Conservation (phyloP, 2,113 vertebrate species). For the Lota lota region DNA sequence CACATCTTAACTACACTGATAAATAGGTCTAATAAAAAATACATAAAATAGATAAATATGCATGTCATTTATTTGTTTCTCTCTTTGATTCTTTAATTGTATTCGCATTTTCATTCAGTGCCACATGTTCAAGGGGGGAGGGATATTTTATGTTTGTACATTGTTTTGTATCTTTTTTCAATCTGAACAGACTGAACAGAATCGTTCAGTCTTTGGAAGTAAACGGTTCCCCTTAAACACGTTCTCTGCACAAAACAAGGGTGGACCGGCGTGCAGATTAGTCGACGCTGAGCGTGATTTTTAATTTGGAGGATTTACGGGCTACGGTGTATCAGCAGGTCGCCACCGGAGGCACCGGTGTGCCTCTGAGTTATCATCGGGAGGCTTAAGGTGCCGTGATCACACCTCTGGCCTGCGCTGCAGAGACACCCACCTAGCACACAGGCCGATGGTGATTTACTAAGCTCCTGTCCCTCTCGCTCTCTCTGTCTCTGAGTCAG, state of each 20-base stretch:
- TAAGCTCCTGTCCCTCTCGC: background rate
- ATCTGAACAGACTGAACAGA: background rate
- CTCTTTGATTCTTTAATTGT: no score
- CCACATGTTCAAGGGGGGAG: no score
- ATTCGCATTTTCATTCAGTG: no score
- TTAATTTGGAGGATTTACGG: background rate
- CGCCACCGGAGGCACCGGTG: background rate
- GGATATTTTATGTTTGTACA: no score
- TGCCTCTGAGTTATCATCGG: conserved; percentile 6
- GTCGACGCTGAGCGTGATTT: background rate
- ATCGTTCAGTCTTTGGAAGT: no score
- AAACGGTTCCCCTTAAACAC: no score
- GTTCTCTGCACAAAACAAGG: no score
- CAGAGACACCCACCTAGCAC: background rate
- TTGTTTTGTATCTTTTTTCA: background rate
- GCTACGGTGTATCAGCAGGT: background rate
- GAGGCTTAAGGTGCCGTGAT: background rate
- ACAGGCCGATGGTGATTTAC: conserved; percentile 7
- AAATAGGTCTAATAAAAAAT: no score
- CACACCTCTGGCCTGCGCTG: conserved; percentile 5
- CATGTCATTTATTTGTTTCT: no score
- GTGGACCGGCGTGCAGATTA: no score
- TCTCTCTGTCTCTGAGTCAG: background rate
- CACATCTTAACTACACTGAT: no score
- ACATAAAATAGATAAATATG: no score